Evolutionary conservation across 2,888 invertebrate genomes (phyloP).

Genomic region (Eupithecia pulchellata): DNA sequence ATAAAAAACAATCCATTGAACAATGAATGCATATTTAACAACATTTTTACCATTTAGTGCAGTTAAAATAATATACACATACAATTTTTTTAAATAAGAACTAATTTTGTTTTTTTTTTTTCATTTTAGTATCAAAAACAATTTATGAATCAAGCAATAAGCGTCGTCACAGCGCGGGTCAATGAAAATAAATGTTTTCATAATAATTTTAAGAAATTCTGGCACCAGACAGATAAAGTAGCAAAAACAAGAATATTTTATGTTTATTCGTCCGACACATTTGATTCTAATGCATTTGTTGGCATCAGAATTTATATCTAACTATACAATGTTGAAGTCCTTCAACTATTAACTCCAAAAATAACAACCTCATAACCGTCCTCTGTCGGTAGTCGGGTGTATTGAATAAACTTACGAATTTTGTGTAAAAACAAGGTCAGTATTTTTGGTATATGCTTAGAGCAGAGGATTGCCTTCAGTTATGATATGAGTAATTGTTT

Average conservation of each 20-base stretch:
- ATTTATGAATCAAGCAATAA: slow-evolving; percentile 2
- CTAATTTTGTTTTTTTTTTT: too few species aligned
- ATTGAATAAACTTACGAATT: background rate
- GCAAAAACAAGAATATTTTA: slow-evolving; percentile 16
- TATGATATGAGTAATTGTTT: too few species aligned
- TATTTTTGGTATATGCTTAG: background rate
- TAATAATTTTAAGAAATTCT: slow-evolving; percentile 22
- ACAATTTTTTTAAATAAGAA: too few species aligned
- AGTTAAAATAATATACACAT: too few species aligned
- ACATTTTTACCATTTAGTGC: too few species aligned
- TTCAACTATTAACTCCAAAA: background rate
- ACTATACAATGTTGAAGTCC: background rate
- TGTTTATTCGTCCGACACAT: slow-evolving; percentile 21
- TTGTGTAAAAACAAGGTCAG: background rate
- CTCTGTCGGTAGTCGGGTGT: background rate
- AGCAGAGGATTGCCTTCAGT: too few species aligned
- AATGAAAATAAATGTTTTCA: slow-evolving; percentile 19
- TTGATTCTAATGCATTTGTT: slow-evolving; percentile 17
- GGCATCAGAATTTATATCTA: slow-evolving; percentile 6
- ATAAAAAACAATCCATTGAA: too few species aligned
- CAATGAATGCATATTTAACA: slow-evolving; percentile 14
- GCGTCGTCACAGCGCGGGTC: background rate
- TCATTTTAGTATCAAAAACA: background rate
- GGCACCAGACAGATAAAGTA: slow-evolving; percentile 11
- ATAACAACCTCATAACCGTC: background rate